These are phyloP conservation scores for Drosophila stalkeri DNA, from an alignment of 2,888 invertebrate species.

Conservation along the genomic window DNA sequence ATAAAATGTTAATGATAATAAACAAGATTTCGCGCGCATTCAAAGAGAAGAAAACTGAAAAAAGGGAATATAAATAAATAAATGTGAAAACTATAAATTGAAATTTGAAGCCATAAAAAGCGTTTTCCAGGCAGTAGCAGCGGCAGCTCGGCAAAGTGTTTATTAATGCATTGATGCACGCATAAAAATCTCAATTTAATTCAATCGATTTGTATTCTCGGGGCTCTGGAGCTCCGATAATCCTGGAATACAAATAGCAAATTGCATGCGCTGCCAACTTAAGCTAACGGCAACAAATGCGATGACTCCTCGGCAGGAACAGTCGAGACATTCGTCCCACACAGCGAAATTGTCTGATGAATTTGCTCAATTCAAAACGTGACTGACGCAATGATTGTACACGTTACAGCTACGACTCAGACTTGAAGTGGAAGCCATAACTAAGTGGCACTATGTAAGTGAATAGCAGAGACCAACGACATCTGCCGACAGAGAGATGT, in stretches of 20 bases:
- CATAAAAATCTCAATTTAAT: constrained; percentile 77
- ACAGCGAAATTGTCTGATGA: constrained; percentile 72
- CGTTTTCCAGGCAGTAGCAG: not conserved
- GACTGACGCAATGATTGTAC: constrained; percentile 76
- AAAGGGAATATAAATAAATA: not conserved
- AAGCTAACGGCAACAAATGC: constrained; percentile 44
- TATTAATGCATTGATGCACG: constrained; percentile 72
- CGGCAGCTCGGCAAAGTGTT: constrained; percentile 41
- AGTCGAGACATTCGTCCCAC: constrained; percentile 37
- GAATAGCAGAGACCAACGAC: constrained; percentile 51
- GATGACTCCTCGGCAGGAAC: constrained; percentile 2
- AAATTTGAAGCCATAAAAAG: constrained; percentile 47
- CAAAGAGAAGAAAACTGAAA: constrained; percentile 7
- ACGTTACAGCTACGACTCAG: constrained; percentile 48
- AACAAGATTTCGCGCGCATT: constrained; percentile 21
- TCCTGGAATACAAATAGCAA: constrained; percentile 48
- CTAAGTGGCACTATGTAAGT: constrained; percentile 77
- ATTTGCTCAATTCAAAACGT: constrained; percentile 80
- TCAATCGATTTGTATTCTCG: constrained; percentile 71
- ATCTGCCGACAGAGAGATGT: constrained; percentile 24
- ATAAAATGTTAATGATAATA: constrained; percentile 53
- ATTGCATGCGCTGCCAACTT: constrained; percentile 54
- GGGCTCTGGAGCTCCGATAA: constrained; percentile 28
- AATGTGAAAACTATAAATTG: constrained; percentile 48
- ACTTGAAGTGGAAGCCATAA: constrained; percentile 54